Conservation (phyloP, 2,797 vertebrate genomes). For the Knipowitschia caucasica region DNA sequence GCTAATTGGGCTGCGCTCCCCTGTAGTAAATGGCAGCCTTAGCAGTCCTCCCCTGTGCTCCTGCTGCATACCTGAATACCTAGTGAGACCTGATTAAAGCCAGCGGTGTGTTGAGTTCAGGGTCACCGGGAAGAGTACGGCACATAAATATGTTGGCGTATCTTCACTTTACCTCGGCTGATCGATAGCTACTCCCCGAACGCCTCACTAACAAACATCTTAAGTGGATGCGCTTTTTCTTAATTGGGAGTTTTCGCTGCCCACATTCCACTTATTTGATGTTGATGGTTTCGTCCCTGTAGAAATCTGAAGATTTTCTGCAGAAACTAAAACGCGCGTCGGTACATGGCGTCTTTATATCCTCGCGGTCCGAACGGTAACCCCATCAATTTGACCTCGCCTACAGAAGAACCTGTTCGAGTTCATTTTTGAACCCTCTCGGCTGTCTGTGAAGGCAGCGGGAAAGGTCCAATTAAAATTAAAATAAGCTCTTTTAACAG, state of each 20-base stretch:
- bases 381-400: conserved; percentile 74
- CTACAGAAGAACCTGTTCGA: conserved; percentile 29
- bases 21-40: conserved; percentile 62
- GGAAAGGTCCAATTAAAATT: conserved; percentile 94
- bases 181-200: conserved; percentile 77
- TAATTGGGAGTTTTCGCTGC: conserved; percentile 83
- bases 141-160: conserved; percentile 76
- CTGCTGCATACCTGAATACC: conserved; percentile 23
- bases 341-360: conserved; percentile 64
- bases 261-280: conserved; percentile 70
- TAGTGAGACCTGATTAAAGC: conserved; percentile 72
- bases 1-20: conserved; percentile 38
- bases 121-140: conserved; percentile 64
- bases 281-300: conserved; percentile 78
- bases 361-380: conserved; percentile 57
- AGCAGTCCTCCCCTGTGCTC: conserved; percentile 35
- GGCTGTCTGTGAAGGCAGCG: conserved; percentile 72
- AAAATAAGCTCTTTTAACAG: conserved; percentile 96
- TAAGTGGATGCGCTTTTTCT: conserved; percentile 78
- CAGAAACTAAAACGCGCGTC: conserved; percentile 70
- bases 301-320: conserved; percentile 64
- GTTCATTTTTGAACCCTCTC: conserved; percentile 62
- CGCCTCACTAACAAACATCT: conserved; percentile 76
- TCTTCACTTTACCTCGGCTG: conserved; percentile 71
- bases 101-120: conserved; percentile 60